phyloP scores from a whole-genome alignment of 2,888 invertebrate genomes.

The Zaprionus lineosus region DNA sequence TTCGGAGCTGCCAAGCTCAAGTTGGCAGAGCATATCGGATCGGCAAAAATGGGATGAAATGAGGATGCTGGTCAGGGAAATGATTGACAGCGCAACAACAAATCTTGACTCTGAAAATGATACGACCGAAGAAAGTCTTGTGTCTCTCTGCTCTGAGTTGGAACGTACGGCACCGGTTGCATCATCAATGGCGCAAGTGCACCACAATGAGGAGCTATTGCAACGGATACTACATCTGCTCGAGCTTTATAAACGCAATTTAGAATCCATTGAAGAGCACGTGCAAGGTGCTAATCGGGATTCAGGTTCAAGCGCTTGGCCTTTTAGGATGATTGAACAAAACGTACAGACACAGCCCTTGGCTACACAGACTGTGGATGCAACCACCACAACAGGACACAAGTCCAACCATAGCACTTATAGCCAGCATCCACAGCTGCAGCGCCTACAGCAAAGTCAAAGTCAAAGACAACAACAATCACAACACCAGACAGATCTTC shows the following conservation, averaged over 20 bases:
- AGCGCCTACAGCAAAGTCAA: neutral
- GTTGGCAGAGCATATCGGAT: neutral
- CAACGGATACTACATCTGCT: slow-evolving; percentile 63
- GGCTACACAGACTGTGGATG: slow-evolving; percentile 2
- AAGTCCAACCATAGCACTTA: neutral
- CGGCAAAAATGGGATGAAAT: slow-evolving; percentile 6
- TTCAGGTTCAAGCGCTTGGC: neutral
- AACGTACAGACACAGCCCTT: slow-evolving; percentile 43
- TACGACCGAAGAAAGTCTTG: no score
- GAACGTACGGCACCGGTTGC: no score
- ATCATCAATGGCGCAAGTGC: neutral
- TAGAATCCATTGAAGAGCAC: slow-evolving; percentile 59
- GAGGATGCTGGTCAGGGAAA: slow-evolving; percentile 21
- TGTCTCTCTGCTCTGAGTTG: no score
- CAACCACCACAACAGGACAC: slow-evolving; percentile 4
- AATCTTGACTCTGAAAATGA: slow-evolving; percentile 12
- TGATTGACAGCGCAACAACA: slow-evolving; percentile 40
- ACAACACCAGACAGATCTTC: neutral
- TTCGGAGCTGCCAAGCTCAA: slow-evolving; percentile 22
- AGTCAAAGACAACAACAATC: neutral
- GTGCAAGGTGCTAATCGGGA: neutral
- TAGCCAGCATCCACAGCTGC: neutral
- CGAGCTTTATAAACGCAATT: slow-evolving; percentile 61
- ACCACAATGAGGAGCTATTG: slow-evolving; percentile 36
- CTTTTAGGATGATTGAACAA: neutral